Evolutionary conservation across 2,888 invertebrate species (phyloP).

Genomic region (Cheilosia vernalis): DNA sequence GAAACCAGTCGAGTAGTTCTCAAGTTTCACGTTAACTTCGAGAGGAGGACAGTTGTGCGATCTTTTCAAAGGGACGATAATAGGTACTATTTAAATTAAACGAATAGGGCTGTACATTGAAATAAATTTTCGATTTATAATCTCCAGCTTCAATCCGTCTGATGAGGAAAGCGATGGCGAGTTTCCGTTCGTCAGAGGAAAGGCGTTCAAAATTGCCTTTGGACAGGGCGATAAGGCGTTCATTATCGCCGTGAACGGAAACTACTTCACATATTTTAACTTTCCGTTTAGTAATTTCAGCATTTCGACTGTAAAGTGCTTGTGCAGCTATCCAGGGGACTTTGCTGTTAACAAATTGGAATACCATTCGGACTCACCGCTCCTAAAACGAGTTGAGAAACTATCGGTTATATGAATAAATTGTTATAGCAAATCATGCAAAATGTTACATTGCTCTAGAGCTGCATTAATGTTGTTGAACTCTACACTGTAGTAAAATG

Average conservation of each 20-base stretch:
- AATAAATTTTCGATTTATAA: not conserved
- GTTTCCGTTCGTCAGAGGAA: constrained; percentile 82
- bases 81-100: constrained; percentile 79
- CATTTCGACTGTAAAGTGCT: constrained; percentile 82
- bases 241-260: constrained; percentile 82
- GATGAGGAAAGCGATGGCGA: constrained; percentile 83
- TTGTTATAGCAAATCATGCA: not conserved
- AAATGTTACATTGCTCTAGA: no score
- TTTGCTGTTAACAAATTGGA: constrained; percentile 81
- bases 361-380: constrained; percentile 82
- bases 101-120: not conserved
- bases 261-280: constrained; percentile 82
- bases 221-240: constrained; percentile 82
- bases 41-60: constrained; percentile 80
- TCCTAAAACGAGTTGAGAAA: constrained; percentile 81
- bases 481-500: no score
- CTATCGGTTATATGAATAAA: constrained; percentile 79
- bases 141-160: constrained; percentile 79
- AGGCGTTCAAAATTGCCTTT: constrained; percentile 82
- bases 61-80: constrained; percentile 81
- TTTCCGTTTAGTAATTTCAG: constrained; percentile 81
- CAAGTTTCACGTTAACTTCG: constrained; percentile 81
- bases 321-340: constrained; percentile 81
- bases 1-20: constrained; percentile 81
- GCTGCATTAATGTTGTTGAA: no score